Evolutionary conservation across 2,888 invertebrate species (phyloP), one percentile per base, ranked within the genome.

Genomic region (Cataglyphis altisquamis): DNA sequence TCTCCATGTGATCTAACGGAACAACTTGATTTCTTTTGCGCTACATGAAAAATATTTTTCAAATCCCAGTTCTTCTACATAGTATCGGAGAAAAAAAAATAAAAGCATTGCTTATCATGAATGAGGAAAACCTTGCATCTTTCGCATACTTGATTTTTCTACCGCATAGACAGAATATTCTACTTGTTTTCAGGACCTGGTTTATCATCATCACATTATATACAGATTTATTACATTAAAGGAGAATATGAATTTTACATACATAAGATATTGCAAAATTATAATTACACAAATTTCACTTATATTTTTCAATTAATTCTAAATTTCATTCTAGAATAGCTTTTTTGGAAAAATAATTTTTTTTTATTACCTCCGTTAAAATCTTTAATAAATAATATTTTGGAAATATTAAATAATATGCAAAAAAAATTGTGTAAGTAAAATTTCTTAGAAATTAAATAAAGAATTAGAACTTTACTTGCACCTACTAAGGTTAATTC

Each of bases 11-110:
- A 77, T 70, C 41, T 70, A 36, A 70, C 70, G 55, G 55, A 32
- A 55, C n/a, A 70, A 77, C 39, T 70, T 55, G 72, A 68, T 78
- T 78, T 41, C 70, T 70, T 70, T 70, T 78, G 29, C n/a, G 18
- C 21, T 70, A 29, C 72, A 41, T 52, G 29, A 18, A 70, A 78
- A 70, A 78, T 78, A 78, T 78, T 78, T 68, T 77, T 77, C 41
- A 77, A 68, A 70, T 29, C 72, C 39, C 57, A 41, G 10, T 41
- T 57, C n/a, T 6, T 10, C 36, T 29, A 21, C 6, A 10, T n/a
- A 25, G 6, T 32, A 45, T 15, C 57, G n/a, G 15, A 39, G 18
- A 12, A 39, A 67, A 36, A 36, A 52, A 68, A 52, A 67, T 52
- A 55, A 68, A 55, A 55, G n/a, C n/a, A 29, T 45, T 36, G 75